Conservation (phyloP, 2,113 vertebrate genomes). For the Tinamus guttatus region DNA sequence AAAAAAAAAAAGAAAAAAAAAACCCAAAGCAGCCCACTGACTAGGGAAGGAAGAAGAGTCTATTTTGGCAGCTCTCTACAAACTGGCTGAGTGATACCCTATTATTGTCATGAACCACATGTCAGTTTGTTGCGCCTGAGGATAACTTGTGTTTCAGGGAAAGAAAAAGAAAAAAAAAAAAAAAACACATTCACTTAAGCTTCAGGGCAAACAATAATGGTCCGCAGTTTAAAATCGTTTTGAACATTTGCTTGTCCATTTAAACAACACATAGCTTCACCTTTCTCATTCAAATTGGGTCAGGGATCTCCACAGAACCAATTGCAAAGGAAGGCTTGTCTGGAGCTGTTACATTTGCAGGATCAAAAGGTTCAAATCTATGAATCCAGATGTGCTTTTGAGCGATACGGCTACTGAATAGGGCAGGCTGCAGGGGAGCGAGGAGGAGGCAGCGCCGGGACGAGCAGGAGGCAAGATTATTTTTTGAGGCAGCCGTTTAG, state of each 20-base stretch:
- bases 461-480: not conserved
- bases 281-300: not conserved
- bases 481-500: not conserved
- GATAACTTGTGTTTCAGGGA: constrained; percentile 31
- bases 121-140: constrained; percentile 33
- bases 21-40: not conserved
- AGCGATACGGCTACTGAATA: not conserved
- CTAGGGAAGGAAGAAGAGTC: not conserved
- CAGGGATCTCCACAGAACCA: not conserved
- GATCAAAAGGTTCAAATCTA: not conserved
- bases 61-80: constrained; percentile 8
- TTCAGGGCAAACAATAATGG: constrained; percentile 40
- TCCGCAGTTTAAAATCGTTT: constrained; percentile 28
- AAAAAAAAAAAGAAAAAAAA: not conserved
- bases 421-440: not conserved
- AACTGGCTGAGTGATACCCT: not conserved
- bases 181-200: not conserved
- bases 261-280: not conserved
- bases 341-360: not conserved
- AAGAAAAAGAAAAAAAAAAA: not conserved
- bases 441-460: not conserved
- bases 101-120: not conserved
- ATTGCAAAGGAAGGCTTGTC: not conserved
- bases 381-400: constrained; percentile 10
- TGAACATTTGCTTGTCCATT: not conserved